Base-by-base conservation (phyloP, 2,888 invertebrate genomes). In the Drosophila bunnanda region DNA sequence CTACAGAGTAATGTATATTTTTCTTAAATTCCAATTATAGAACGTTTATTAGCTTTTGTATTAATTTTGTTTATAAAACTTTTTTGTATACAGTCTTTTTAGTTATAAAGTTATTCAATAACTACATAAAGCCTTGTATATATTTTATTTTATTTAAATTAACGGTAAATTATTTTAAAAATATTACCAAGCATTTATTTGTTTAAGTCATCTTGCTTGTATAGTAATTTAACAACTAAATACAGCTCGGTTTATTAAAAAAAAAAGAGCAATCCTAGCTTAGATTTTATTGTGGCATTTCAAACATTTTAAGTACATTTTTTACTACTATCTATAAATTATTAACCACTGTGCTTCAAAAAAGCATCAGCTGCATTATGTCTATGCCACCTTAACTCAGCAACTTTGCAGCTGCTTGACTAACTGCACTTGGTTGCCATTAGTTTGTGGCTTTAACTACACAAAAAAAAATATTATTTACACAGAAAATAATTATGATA, bases 371-470 rank as follows among this genome's bases (percentile, higher is more conserved):
- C 74, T 71, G 65, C 64, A 62, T 48, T 43, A 52, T 74, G 44
- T 65, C 57, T 48, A 22, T 75, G 48, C 52, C 32, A 67, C 57
- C 69, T 75, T 88, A 85, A 80, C 67, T 82, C 80, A 73, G 88
- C 86, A 85, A 79, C 62, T 81, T 82, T 86, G 82, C 69, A 75
- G 59, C 78, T 62, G 71, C 77, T 43, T 55, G 58, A 48, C 66
- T 88, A 88, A 88, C 88, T 85, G 88, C 75, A 82, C 80, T 74
- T 85, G 72, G 75, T 61, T 55, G 80, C 87, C 75, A 80, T 81
- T 82, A 70, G 80, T 62, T 75, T 65, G 48, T 44, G 50, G 64
- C 58, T 64, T 62, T 41, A 62, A 76, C 41, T 48, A 9, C 30
- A 46, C n/a, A 28, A 9, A 46, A 46, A 46, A 28, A 6, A 38